Percentiles rank a stretch among this genome's conserved stretches.
Evolutionary conservation across 2,888 invertebrate genomes (phyloP).

Genomic region (Aethes cnicana): DNA sequence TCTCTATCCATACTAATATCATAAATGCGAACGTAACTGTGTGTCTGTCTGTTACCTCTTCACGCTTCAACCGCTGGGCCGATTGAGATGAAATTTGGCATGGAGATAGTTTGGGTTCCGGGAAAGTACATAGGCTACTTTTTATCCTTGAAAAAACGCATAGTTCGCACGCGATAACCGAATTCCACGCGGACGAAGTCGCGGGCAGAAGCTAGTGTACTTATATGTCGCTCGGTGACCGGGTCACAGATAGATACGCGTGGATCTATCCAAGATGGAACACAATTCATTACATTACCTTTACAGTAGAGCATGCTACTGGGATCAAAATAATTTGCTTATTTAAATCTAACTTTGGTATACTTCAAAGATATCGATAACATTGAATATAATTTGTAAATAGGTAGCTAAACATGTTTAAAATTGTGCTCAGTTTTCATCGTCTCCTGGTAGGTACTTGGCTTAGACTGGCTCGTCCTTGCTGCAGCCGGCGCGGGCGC

Average conservation of each 20-base stretch:
- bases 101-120: too few species aligned
- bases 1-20: too few species aligned
- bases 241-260: conserved; percentile 16
- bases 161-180: too few species aligned
- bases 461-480: conserved; percentile 63
- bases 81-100: too few species aligned
- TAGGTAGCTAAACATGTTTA: conserved; percentile 40
- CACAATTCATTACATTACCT: conserved; percentile 35
- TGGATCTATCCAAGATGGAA: conserved; percentile 7
- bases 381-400: conserved; percentile 41
- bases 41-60: too few species aligned
- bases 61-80: too few species aligned
- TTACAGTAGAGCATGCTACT: conserved; percentile 41
- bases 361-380: conserved; percentile 38
- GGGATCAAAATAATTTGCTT: conserved; percentile 35
- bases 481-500: conserved; percentile 69
- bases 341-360: conserved; percentile 28
- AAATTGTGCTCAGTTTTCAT: conserved; percentile 54
- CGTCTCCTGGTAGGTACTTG: conserved; percentile 37
- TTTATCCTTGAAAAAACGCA: too few species aligned
- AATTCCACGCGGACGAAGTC: too few species aligned
- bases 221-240: not conserved
- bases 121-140: too few species aligned
- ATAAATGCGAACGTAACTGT: too few species aligned
- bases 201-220: too few species aligned